Conservation (phyloP, 2,888 invertebrate species). For the Pristionchus maxplancki region DNA sequence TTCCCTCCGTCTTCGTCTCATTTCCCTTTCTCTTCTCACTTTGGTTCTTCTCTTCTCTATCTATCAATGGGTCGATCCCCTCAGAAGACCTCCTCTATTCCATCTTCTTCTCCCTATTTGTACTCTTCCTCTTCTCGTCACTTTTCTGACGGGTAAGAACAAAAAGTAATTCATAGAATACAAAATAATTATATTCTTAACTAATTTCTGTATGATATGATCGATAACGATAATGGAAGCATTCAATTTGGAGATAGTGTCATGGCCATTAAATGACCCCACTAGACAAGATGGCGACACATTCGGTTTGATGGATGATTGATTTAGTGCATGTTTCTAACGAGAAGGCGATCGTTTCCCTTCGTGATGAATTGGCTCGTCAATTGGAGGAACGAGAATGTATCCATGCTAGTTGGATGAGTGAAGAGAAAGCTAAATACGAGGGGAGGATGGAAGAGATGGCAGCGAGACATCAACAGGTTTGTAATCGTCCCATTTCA, state of each 20-base stretch:
- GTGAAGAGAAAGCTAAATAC: conserved; percentile 36
- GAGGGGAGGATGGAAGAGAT: conserved; percentile 29
- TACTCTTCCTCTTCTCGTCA: conserved; percentile 8
- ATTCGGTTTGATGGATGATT: background rate
- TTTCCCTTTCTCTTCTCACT: conserved; percentile 36
- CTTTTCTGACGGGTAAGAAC: conserved; percentile 24
- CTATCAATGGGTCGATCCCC: background rate
- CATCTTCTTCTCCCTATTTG: conserved; percentile 47
- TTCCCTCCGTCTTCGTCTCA: background rate
- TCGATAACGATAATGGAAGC: too few species aligned
- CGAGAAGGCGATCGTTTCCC: conserved; percentile 41
- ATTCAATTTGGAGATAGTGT: background rate
- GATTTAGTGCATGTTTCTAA: conserved; percentile 29
- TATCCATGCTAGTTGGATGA: background rate
- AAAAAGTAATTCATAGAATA: too few species aligned
- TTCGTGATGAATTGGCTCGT: conserved; percentile 20
- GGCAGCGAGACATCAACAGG: conserved; percentile 49
- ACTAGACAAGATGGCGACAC: background rate
- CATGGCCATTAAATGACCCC: background rate
- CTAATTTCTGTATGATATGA: too few species aligned
- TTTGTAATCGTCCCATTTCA: background rate
- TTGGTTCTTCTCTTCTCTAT: conserved; percentile 29
- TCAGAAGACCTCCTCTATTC: conserved; percentile 37
- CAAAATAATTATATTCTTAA: background rate
- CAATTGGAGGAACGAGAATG: conserved; percentile 8